Evolutionary conservation across 2,113 vertebrate species (phyloP).

Genomic region (Poeciliopsis occidentalis): DNA sequence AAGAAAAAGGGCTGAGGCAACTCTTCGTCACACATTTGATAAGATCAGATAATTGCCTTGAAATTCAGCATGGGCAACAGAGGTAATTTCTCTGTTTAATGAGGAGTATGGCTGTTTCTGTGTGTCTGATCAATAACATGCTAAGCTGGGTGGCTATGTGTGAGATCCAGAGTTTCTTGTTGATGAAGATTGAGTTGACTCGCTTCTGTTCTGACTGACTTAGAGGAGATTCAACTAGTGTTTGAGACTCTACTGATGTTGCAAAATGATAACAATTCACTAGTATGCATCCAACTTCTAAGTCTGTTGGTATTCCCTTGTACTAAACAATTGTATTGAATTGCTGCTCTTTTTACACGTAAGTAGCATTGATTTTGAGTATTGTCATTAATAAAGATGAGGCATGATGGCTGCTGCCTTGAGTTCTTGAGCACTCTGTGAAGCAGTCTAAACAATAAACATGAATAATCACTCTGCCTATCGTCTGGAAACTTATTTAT

Average conservation of each 20-base stretch:
- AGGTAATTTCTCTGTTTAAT: slow-evolving; percentile 31
- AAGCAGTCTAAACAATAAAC: neutral
- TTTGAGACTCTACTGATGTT: neutral
- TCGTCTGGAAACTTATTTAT: neutral
- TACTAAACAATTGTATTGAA: neutral
- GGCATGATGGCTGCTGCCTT: neutral
- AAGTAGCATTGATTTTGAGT: neutral
- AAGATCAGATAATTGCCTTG: slow-evolving; percentile 11
- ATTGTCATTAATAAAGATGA: slow-evolving; percentile 3
- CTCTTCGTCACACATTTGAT: slow-evolving; percentile 5
- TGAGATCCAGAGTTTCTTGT: neutral
- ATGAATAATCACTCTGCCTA: neutral
- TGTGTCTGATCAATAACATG: slow-evolving; percentile 17
- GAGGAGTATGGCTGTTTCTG: slow-evolving; percentile 17
- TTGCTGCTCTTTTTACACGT: neutral
- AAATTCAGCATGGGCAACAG: neutral
- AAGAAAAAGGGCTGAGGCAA: neutral
- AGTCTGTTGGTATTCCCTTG: neutral
- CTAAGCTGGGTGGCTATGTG: slow-evolving; percentile 16
- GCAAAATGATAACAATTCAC: neutral
- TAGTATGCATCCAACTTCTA: neutral
- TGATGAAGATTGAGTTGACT: neutral
- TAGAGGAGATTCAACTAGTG: neutral
- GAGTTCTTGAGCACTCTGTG: neutral
- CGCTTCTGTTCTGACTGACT: neutral